These are phyloP conservation scores for Batillaria attramentaria DNA, from an alignment of 1,140 invertebrate species.

Conservation along the genomic window DNA sequence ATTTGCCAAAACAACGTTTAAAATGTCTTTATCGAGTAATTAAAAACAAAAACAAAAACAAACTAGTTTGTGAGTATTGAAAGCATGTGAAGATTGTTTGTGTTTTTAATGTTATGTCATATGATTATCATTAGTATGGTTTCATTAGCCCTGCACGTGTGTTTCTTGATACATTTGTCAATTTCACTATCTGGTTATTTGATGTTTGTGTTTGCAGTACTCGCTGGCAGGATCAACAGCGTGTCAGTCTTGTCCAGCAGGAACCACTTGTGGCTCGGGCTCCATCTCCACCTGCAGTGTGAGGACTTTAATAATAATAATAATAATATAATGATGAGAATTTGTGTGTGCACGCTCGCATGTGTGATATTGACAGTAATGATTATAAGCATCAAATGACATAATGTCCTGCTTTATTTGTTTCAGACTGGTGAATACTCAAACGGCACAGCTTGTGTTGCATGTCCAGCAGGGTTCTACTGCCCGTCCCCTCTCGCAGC, in stretches of 20 bases:
- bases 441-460: constrained; percentile 53
- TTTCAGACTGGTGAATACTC: constrained; percentile 64
- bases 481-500: constrained; percentile 54
- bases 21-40: no score
- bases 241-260: constrained; percentile 61
- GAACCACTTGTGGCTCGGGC: constrained; percentile 49
- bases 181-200: no score
- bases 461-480: constrained; percentile 58
- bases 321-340: background rate
- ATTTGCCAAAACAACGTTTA: no score
- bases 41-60: no score
- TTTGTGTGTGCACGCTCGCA: background rate
- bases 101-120: no score
- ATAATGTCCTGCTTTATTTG: background rate
- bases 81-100: no score
- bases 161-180: no score
- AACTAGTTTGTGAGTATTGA: no score
- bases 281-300: constrained; percentile 49
- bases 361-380: no score
- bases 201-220: constrained; percentile 55
- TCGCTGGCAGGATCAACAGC: constrained; percentile 59
- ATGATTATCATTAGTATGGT: no score
- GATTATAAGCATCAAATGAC: no score
- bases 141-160: no score
- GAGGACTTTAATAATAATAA: constrained; percentile 29